Percentiles rank a stretch among this genome's conserved stretches.
Conservation (phyloP, 1,140 invertebrate species). For the Cyphomyrmex costatus region DNA sequence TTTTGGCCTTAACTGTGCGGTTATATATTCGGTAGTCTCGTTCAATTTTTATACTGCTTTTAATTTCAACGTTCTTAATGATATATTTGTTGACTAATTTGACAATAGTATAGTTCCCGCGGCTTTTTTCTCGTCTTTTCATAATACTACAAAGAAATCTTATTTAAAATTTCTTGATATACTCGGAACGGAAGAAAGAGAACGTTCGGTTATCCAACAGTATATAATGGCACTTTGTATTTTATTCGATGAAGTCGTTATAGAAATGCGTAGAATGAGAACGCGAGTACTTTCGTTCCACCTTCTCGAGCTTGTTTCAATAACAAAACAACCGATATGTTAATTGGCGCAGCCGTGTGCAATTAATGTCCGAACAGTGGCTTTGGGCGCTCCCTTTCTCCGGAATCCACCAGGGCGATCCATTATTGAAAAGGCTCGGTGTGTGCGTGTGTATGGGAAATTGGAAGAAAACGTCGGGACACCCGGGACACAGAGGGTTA, state of each 20-base stretch:
- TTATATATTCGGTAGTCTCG: not conserved
- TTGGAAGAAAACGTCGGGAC: slow-evolving; percentile 74
- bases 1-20: slow-evolving; percentile 15
- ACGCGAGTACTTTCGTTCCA: slow-evolving; percentile 36
- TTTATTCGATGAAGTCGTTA: slow-evolving; percentile 34
- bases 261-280: not conserved
- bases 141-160: not conserved
- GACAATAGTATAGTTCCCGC: not conserved
- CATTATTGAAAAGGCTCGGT: slow-evolving; percentile 71
- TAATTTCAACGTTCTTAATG: not conserved
- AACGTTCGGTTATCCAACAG: not conserved
- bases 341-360: slow-evolving; percentile 39
- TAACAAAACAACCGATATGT: slow-evolving; percentile 51
- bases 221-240: not conserved
- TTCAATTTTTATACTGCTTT: not conserved
- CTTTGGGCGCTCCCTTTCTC: slow-evolving; percentile 54
- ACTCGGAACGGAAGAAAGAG: not conserved
- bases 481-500: slow-evolving; percentile 68
- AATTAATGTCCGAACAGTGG: slow-evolving; percentile 40
- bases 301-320: slow-evolving; percentile 39
- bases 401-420: slow-evolving; percentile 39
- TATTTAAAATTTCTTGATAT: not conserved
- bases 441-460: slow-evolving; percentile 80
- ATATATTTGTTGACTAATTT: not conserved
- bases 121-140: not conserved